Conservation (phyloP, 1,140 invertebrate species). For the Fopius arisanus region DNA sequence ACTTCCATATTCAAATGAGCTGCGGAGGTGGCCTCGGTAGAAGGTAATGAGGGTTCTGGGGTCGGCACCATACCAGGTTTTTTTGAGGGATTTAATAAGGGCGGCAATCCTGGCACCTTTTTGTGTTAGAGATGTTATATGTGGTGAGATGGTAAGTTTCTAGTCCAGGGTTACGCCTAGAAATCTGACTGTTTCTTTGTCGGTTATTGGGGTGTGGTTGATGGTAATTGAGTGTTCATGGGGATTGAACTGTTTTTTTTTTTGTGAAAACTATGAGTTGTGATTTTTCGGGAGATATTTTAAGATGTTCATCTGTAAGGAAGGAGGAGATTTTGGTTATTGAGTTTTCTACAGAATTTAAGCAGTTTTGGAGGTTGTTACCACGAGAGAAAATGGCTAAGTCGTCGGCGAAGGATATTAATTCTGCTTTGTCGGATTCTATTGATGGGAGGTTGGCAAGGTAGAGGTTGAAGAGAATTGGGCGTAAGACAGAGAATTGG, state of each 20-base stretch:
- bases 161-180: background rate
- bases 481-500: no score
- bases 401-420: background rate
- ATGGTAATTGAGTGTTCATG: background rate
- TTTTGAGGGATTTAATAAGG: background rate
- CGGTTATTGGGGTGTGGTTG: background rate
- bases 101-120: background rate
- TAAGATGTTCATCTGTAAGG: background rate
- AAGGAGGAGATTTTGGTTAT: background rate
- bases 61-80: constrained; percentile 6
- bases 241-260: background rate
- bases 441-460: no score
- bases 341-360: background rate
- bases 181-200: background rate
- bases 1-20: background rate
- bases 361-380: background rate
- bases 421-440: no score
- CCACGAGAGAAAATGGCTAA: background rate
- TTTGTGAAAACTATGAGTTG: background rate
- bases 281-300: background rate
- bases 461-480: no score
- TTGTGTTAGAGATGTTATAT: background rate
- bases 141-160: background rate
- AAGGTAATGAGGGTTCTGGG: background rate
- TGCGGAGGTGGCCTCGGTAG: background rate